Conservation (phyloP, 2,113 vertebrate genomes). For the Recurvirostra avosetta region DNA sequence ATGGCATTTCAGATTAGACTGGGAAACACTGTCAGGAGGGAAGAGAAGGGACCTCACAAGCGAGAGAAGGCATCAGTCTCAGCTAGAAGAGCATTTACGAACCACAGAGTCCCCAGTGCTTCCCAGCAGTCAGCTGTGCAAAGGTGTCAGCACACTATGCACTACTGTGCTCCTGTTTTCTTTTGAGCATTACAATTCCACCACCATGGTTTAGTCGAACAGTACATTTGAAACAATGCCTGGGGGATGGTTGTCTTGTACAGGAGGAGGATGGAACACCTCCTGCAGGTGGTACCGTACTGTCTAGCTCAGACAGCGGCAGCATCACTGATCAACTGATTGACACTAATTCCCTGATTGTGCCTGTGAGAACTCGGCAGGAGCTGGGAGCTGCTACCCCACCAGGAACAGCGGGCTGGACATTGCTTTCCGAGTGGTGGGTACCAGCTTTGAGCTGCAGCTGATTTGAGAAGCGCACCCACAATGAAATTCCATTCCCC, state of each 20-base stretch:
- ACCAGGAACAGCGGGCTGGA: not conserved
- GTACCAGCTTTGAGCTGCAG: not conserved
- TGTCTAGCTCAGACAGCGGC: not conserved
- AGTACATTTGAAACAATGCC: accelerated
- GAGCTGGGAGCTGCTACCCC: not conserved
- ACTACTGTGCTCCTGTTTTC: not conserved
- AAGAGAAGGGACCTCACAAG: not conserved
- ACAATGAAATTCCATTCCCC: not conserved
- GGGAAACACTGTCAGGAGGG: not conserved
- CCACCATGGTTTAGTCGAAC: not conserved
- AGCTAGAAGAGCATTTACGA: not conserved
- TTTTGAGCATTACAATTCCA: not conserved
- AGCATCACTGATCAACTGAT: not conserved
- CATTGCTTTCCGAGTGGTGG: accelerated
- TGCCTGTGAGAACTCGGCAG: not conserved
- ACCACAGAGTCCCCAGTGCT: not conserved
- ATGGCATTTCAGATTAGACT: not conserved
- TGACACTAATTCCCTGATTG: not conserved
- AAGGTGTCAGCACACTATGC: not conserved
- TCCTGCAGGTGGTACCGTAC: not conserved
- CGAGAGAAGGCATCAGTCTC: not conserved
- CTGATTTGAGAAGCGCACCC: not conserved
- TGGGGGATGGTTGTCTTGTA: not conserved
- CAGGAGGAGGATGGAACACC: not conserved
- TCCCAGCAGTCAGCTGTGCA: not conserved